phyloP scores from a whole-genome alignment of 2,797 vertebrate genomes.

The Coregonus suidteri region DNA sequence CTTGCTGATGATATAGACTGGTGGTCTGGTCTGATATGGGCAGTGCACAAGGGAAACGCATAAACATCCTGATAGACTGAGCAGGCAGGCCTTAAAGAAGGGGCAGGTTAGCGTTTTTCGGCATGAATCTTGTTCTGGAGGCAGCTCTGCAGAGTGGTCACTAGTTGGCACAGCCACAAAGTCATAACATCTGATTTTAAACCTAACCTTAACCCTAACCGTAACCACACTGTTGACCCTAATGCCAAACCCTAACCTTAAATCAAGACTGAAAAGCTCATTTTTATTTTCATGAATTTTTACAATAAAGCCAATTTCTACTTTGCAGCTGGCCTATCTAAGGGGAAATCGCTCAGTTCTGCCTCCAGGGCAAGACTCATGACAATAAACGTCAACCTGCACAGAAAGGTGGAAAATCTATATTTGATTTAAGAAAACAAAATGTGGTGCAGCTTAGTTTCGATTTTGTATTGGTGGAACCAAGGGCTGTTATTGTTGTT shows the following conservation, averaged over 20 bases:
- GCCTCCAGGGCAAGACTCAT: no score
- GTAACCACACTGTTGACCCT: no score
- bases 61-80: constrained; percentile 2
- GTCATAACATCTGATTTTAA: no score
- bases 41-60: neutral
- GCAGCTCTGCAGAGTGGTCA: neutral
- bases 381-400: no score
- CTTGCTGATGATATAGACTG: neutral
- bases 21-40: neutral
- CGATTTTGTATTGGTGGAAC: neutral
- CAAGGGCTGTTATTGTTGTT: neutral
- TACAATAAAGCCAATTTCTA: no score
- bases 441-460: neutral
- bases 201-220: no score
- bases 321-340: no score
- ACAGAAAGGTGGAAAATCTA: neutral
- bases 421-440: neutral
- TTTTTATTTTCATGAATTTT: no score
- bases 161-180: no score
- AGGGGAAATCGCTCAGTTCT: no score
- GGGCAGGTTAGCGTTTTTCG: neutral
- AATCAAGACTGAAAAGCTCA: no score
- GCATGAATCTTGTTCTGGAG: neutral
- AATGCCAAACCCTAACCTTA: no score
- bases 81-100: neutral